These are phyloP conservation scores for Tortrix viridana DNA, from an alignment of 2,888 invertebrate genomes.

Conservation along the genomic window DNA sequence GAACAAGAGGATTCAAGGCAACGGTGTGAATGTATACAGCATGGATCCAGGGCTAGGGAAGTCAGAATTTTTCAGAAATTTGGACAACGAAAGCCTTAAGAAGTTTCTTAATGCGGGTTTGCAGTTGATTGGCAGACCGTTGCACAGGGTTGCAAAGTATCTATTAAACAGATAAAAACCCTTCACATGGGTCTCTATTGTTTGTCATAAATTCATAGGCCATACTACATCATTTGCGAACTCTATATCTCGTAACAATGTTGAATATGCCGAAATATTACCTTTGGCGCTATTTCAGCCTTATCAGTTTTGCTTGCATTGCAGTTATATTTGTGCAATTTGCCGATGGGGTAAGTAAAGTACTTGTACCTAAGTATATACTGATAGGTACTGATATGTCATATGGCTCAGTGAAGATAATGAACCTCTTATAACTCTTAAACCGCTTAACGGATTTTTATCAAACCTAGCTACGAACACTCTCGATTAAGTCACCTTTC, in stretches of 20 bases:
- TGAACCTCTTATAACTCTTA: too few relatives aligned
- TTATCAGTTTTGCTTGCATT: background rate
- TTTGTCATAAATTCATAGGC: too few relatives aligned
- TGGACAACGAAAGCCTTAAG: slow-evolving; percentile 47
- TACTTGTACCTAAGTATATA: background rate
- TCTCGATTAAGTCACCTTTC: too few relatives aligned
- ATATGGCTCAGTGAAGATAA: too few relatives aligned
- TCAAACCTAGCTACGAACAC: too few relatives aligned
- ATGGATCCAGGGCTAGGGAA: slow-evolving; percentile 93
- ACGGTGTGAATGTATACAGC: slow-evolving; percentile 90
- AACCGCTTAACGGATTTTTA: too few relatives aligned
- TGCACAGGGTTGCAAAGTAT: slow-evolving; percentile 58
- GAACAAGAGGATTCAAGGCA: slow-evolving; percentile 54
- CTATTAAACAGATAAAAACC: too few relatives aligned
- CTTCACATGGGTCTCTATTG: too few relatives aligned
- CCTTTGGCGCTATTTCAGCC: background rate
- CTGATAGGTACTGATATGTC: too few relatives aligned
- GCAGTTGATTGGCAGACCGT: slow-evolving; percentile 53
- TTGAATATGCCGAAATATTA: background rate
- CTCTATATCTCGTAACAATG: slow-evolving; percentile 13
- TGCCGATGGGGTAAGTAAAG: slow-evolving; percentile 16
- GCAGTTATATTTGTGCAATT: slow-evolving; percentile 6
- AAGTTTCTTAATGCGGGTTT: slow-evolving; percentile 52
- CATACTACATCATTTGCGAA: too few relatives aligned
- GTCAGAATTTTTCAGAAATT: slow-evolving; percentile 89